Conservation (phyloP, 2,113 vertebrate genomes). For the Amphiprion ocellaris region DNA sequence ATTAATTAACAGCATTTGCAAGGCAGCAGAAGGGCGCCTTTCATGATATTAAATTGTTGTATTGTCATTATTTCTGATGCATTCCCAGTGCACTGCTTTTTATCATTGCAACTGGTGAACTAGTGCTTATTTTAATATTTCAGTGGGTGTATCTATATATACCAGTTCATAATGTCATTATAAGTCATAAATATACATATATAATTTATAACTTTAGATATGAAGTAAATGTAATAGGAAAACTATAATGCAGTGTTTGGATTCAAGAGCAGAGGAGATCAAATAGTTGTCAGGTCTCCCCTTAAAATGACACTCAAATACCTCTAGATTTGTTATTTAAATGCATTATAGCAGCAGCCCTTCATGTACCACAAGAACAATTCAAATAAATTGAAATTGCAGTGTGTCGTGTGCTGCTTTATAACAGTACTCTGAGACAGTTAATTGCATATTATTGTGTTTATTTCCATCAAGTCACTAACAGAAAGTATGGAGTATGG, state of each 20-base stretch:
- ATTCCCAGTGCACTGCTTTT: too few relatives aligned
- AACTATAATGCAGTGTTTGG: not conserved
- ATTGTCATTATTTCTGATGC: too few relatives aligned
- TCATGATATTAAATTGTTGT: too few relatives aligned
- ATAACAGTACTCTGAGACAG: constrained; percentile 14
- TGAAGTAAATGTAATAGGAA: too few relatives aligned
- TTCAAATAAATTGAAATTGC: not conserved
- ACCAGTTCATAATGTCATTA: not conserved
- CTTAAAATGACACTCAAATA: not conserved
- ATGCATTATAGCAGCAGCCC: not conserved
- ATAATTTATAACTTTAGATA: too few relatives aligned
- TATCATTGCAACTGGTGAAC: too few relatives aligned
- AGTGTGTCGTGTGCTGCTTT: not conserved
- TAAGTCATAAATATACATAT: too few relatives aligned
- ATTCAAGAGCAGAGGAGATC: not conserved
- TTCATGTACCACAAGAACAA: not conserved
- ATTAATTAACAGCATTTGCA: too few relatives aligned
- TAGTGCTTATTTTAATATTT: too few relatives aligned
- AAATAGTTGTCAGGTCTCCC: not conserved
- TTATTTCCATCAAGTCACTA: constrained; percentile 41
- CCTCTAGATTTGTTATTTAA: not conserved
- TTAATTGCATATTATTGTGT: constrained; percentile 17
- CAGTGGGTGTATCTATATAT: not conserved
- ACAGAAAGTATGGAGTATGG: constrained; percentile 7
- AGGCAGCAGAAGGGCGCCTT: too few relatives aligned